These are phyloP conservation scores for Apocheima hispidaria DNA, from an alignment of 2,888 invertebrate species.

Conservation along the genomic window DNA sequence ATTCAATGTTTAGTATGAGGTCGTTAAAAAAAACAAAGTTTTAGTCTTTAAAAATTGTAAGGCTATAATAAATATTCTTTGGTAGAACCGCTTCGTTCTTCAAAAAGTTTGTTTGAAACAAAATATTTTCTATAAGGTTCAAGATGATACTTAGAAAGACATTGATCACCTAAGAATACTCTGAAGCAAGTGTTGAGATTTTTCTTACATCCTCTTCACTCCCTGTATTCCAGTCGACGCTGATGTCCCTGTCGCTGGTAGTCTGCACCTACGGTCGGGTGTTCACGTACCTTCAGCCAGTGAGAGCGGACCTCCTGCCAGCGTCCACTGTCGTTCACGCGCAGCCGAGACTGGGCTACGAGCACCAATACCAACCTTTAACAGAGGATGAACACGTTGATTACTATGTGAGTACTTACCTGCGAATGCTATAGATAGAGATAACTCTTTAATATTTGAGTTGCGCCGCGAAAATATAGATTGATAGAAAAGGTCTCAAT, in stretches of 20 bases:
- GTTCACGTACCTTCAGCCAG: constrained; percentile 54
- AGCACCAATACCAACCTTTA: constrained; percentile 73
- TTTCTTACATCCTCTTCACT: neutral
- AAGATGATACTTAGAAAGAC: no score
- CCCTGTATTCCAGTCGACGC: constrained; percentile 55
- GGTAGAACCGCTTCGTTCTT: no score
- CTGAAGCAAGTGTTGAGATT: no score
- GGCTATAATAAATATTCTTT: no score
- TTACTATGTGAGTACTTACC: constrained; percentile 85
- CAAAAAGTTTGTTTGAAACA: no score
- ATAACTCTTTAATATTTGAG: neutral
- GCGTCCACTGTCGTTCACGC: constrained; percentile 58
- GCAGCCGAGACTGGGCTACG: constrained; percentile 62
- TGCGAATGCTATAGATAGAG: neutral
- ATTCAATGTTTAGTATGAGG: no score
- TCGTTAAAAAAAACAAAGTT: no score
- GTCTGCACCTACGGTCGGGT: constrained; percentile 67
- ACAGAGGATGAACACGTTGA: constrained; percentile 86
- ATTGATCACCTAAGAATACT: no score
- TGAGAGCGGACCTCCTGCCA: constrained; percentile 59
- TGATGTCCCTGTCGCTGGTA: constrained; percentile 60
- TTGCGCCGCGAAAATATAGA: no score
- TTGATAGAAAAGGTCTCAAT: no score
- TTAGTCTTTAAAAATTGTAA: no score
- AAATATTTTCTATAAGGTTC: no score